These are phyloP conservation scores for Eilema depressum DNA, from an alignment of 2,888 invertebrate species.

Conservation along the genomic window DNA sequence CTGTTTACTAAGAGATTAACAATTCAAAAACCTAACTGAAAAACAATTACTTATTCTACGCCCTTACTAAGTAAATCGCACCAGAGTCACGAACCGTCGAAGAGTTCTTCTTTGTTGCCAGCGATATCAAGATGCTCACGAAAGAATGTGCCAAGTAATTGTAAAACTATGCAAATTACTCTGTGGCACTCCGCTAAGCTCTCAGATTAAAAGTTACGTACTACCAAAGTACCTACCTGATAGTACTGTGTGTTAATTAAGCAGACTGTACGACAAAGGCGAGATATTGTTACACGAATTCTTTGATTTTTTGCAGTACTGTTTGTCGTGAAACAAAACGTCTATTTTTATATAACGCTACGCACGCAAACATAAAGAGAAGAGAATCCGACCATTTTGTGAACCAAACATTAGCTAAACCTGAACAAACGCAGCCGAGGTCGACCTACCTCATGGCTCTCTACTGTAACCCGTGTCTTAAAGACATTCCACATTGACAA, in stretches of 20 bases:
- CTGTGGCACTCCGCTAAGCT: conserved; percentile 28
- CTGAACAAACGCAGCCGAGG: no score
- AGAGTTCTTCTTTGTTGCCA: conserved; percentile 43
- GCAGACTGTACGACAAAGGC: conserved; percentile 22
- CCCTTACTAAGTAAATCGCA: conserved; percentile 25
- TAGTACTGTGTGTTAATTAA: conserved; percentile 74
- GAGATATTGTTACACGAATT: conserved; percentile 24
- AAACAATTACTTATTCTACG: conserved; percentile 9
- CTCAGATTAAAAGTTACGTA: conserved; percentile 54
- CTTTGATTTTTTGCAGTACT: background rate
- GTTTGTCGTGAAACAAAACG: background rate
- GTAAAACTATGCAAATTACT: conserved; percentile 81
- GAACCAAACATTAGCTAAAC: no score
- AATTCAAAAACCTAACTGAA: background rate
- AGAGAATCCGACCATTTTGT: no score
- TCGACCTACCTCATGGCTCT: no score
- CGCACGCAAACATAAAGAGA: no score
- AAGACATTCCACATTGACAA: no score
- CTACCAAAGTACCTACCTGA: conserved; percentile 47
- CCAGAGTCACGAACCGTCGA: conserved; percentile 44
- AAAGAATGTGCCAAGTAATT: conserved; percentile 80
- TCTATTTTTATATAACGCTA: no score
- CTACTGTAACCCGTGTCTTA: no score
- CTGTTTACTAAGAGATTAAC: background rate
- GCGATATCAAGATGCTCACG: conserved; percentile 56